Base-by-base conservation (phyloP, 2,888 invertebrate genomes). In the Leptinotarsa peninsularis region DNA sequence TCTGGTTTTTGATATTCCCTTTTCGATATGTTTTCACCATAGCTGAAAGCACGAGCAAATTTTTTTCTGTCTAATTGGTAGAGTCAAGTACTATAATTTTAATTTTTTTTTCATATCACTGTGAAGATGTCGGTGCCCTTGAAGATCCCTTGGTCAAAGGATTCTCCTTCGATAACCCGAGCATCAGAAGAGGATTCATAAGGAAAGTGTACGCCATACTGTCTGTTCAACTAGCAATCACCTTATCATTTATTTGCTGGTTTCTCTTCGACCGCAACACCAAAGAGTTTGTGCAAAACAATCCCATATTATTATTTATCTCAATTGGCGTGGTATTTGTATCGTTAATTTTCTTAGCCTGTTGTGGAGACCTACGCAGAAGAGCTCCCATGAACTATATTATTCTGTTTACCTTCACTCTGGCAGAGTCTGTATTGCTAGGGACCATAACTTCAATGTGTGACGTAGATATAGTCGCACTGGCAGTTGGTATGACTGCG, bases 401-500 rank as follows among this genome's bases (percentile, higher is more conserved):
- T 78, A 94, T 97, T 87, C 90, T 98, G 72, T 91, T 91, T 17
- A 85, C 98, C 13, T 98, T 98, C 88, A 97, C 96, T 0, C 60
- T 93, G 0, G 95, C 95, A 0, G 94, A 96, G 89, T 92, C 94
- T 73, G 95, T 98, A 86, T 87, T 98, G 77, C 89, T 98, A 69
- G 97, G 94, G 0, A 89, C 92, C 66, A 90, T 92, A 3, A 90
- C 96, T 14, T 93, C 93, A 63, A 89, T 90, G 13, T 94, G 93
- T 84, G 78, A 82, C 17, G 82, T 84, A 4, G 84, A 86, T 63
- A 86, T 84, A 92, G 95, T 95, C 5, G 86, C 97, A 84, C 91
- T 97, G 90, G 98, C 98, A 0, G 95, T 95, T 18, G 97, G 96
- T 1, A 93, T 98, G 72, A 97, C 97, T n/a, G 93, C 95, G 17